Conservation (phyloP, 2,888 invertebrate genomes). For the Pristionchus maxplancki region DNA sequence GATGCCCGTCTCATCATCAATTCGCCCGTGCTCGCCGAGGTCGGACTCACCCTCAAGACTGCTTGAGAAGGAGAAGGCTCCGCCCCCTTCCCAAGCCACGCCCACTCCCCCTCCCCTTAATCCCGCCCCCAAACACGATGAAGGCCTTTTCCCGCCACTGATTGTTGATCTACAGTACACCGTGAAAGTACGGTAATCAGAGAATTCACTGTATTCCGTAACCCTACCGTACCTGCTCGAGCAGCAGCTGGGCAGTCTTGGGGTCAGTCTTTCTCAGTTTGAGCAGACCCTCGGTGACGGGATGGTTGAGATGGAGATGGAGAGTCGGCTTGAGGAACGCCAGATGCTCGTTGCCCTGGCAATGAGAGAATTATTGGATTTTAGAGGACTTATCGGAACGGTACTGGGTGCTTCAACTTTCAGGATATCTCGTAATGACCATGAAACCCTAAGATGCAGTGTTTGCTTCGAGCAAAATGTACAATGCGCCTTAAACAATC, state of each 20-base stretch:
- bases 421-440: too few relatives aligned
- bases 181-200: too few relatives aligned
- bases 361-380: background rate
- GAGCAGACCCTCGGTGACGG: conserved; percentile 90
- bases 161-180: background rate
- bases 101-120: background rate
- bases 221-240: conserved; percentile 84
- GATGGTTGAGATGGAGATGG: conserved; percentile 94
- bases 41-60: conserved; percentile 39
- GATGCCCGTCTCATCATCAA: conserved; percentile 19
- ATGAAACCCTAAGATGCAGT: background rate
- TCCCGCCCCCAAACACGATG: background rate
- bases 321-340: conserved; percentile 86
- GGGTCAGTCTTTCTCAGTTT: conserved; percentile 86
- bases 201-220: background rate
- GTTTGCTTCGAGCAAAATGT: background rate
- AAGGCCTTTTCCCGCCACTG: background rate
- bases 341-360: conserved; percentile 83
- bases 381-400: background rate
- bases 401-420: background rate
- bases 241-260: conserved; percentile 88
- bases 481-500: too few relatives aligned
- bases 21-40: conserved; percentile 21
- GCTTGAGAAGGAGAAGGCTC: background rate
- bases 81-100: background rate